Percentiles rank a stretch among this genome's conserved stretches.
Evolutionary conservation across 2,888 invertebrate species (phyloP).

Genomic region (Alcis repandata): DNA sequence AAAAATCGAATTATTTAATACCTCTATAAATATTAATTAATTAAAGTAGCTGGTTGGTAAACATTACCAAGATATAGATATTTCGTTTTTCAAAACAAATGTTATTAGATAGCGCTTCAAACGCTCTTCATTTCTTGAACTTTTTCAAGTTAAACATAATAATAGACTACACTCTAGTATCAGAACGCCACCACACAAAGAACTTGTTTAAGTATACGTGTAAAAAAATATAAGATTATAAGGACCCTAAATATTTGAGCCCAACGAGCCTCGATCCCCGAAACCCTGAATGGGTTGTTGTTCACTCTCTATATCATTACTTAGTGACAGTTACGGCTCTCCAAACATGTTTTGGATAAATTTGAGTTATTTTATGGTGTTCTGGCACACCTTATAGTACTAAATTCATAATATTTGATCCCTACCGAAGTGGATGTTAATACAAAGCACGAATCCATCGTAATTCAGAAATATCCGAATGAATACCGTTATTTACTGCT

Average conservation of each 20-base stretch:
- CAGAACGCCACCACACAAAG: no score
- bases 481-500: neutral
- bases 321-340: constrained; percentile 36
- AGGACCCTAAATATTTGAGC: constrained; percentile 17
- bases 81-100: no score
- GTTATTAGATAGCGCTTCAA: no score
- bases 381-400: constrained; percentile 17
- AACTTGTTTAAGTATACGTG: no score
- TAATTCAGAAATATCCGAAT: neutral
- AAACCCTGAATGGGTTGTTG: constrained; percentile 22
- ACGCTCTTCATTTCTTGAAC: no score
- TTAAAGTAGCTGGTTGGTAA: no score
- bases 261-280: constrained; percentile 13
- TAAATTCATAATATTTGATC: constrained; percentile 24
- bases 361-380: constrained; percentile 29
- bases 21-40: no score
- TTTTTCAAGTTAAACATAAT: no score
- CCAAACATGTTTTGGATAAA: constrained; percentile 33
- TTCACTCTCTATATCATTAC: constrained; percentile 17
- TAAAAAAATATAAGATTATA: no score
- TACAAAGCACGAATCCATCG: neutral
- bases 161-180: no score
- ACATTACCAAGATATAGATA: no score
- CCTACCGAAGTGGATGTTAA: neutral
- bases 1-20: no score